Evolutionary conservation across 2,797 vertebrate genomes (phyloP).

Genomic region (Poeciliopsis turneri): DNA sequence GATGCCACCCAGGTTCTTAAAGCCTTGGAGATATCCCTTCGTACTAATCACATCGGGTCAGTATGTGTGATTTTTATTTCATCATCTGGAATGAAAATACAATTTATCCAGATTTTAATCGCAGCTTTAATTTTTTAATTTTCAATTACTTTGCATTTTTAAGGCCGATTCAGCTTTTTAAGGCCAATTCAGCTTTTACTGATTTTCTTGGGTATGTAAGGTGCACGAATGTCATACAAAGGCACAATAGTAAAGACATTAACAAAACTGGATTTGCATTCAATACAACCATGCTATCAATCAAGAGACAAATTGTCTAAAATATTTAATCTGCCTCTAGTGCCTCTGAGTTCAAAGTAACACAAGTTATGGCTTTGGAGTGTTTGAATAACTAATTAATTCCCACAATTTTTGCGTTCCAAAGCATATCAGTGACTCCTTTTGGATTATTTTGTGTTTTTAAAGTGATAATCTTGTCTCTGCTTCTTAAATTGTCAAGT

Average conservation of each 20-base stretch:
- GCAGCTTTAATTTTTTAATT: background rate
- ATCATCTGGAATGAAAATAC: background rate
- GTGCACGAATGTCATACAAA: background rate
- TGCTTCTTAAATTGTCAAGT: background rate
- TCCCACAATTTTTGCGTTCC: background rate
- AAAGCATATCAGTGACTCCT: background rate
- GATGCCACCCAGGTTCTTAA: conserved; percentile 95
- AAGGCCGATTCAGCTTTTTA: background rate
- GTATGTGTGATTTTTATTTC: conserved; percentile 19
- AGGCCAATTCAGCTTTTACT: background rate
- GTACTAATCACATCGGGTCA: conserved; percentile 98
- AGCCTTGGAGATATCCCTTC: conserved; percentile 95
- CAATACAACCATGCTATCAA: background rate
- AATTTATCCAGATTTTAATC: background rate
- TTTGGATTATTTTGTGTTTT: background rate
- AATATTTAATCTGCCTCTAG: background rate
- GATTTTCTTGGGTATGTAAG: background rate
- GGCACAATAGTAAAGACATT: background rate
- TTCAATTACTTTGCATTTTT: background rate
- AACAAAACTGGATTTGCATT: background rate
- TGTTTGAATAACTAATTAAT: background rate
- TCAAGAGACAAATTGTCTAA: background rate
- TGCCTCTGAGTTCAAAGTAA: background rate
- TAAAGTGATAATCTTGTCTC: background rate
- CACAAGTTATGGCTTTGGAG: background rate